Conservation (phyloP, 2,797 vertebrate genomes). For the Microhierax caerulescens region DNA sequence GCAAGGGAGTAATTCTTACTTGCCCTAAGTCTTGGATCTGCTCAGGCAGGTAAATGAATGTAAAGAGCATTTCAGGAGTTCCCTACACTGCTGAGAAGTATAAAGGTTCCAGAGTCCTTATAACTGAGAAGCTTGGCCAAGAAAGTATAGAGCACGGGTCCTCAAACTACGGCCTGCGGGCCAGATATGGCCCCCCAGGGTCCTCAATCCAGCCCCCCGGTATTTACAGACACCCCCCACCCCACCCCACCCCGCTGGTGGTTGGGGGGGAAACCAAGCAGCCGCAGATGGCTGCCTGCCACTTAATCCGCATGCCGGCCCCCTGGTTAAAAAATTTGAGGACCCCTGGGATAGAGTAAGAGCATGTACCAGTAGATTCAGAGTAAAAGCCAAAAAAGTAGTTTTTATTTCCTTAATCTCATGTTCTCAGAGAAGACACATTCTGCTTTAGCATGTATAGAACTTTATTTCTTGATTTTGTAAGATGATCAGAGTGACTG, state of each 20-base stretch:
- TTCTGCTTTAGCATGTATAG: neutral
- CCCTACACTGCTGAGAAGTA: neutral
- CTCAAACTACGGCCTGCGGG: too few species aligned
- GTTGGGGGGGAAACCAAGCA: too few species aligned
- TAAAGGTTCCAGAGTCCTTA: neutral
- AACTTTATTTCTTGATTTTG: neutral
- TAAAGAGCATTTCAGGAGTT: neutral
- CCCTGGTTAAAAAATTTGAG: too few species aligned
- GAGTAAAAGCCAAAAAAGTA: neutral
- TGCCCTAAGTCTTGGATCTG: neutral
- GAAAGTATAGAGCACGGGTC: too few species aligned
- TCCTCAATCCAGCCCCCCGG: too few species aligned
- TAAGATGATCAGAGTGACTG: neutral
- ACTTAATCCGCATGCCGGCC: too few species aligned
- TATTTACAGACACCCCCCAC: too few species aligned
- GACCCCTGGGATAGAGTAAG: too few species aligned
- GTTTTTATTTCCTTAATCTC: neutral
- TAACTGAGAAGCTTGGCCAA: neutral
- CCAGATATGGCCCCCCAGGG: too few species aligned
- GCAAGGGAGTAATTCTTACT: neutral
- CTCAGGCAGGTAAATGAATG: neutral
- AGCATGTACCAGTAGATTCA: neutral
- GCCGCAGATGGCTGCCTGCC: too few species aligned
- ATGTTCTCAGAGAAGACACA: neutral
- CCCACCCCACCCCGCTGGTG: too few species aligned